These are phyloP conservation scores for Bombus fervidus DNA, from an alignment of 1,140 invertebrate species.

Conservation along the genomic window DNA sequence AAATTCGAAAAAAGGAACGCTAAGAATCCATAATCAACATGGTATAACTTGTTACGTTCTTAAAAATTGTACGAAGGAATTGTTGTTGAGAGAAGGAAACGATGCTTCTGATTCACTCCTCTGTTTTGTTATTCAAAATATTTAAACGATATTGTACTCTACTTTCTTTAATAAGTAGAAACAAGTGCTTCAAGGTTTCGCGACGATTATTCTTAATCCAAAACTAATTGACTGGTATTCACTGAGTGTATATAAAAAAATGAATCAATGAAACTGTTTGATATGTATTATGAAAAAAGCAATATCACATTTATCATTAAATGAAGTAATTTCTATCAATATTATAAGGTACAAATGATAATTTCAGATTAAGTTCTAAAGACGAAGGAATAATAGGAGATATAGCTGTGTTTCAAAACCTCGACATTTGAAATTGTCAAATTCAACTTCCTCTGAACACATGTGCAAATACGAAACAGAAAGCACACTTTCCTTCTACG, in stretches of 20 bases:
- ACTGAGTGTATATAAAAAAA: too few species aligned
- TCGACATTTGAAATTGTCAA: too few species aligned
- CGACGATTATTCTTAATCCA: too few species aligned
- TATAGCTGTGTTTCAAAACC: too few species aligned
- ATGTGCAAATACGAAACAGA: neutral
- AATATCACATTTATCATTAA: neutral
- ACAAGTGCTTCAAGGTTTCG: neutral
- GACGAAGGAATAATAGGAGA: too few species aligned
- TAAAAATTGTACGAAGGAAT: conserved; percentile 9
- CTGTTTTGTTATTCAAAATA: neutral
- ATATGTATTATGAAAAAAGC: neutral
- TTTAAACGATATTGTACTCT: neutral
- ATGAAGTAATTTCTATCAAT: neutral
- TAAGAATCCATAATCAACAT: neutral
- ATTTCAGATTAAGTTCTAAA: too few species aligned
- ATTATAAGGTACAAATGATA: neutral
- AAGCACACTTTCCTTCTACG: neutral
- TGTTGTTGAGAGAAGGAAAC: neutral
- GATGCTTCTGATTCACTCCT: neutral
- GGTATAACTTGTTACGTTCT: neutral
- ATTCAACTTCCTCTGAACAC: too few species aligned
- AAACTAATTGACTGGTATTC: too few species aligned
- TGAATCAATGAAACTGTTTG: neutral
- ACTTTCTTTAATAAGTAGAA: neutral
- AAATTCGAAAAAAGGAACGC: neutral